Conservation (phyloP, 92 coral and sea anemone species). For the Metridium senile region DNA sequence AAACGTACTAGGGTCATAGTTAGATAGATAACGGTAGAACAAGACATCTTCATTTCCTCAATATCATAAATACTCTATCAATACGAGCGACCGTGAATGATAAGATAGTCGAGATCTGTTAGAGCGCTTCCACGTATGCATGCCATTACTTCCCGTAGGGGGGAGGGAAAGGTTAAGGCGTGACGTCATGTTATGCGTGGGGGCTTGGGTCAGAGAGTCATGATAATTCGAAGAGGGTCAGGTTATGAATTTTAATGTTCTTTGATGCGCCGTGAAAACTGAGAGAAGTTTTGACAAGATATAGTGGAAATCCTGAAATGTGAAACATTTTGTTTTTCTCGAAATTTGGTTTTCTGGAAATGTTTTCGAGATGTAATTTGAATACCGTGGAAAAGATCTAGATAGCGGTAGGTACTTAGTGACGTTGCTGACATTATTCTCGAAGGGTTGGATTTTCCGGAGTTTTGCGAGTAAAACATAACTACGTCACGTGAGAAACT, state of each 20-base stretch:
- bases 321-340: background rate
- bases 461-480: no score
- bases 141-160: conserved; percentile 12
- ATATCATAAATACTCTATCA: background rate
- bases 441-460: no score
- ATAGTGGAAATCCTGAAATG: background rate
- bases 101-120: background rate
- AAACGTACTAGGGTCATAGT: no score
- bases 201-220: conserved; percentile 3
- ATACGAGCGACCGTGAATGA: background rate
- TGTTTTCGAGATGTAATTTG: background rate
- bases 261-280: no score
- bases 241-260: background rate
- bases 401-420: no score
- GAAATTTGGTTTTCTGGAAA: background rate
- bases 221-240: background rate
- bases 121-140: conserved; percentile 1
- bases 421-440: no score
- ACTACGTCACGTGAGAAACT: no score
- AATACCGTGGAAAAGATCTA: no score
- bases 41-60: background rate
- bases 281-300: background rate
- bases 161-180: background rate
- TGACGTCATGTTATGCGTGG: background rate
- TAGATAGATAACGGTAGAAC: background rate